Evolutionary conservation across 2,888 invertebrate genomes (phyloP).

Genomic region (Drosophila cracens): DNA sequence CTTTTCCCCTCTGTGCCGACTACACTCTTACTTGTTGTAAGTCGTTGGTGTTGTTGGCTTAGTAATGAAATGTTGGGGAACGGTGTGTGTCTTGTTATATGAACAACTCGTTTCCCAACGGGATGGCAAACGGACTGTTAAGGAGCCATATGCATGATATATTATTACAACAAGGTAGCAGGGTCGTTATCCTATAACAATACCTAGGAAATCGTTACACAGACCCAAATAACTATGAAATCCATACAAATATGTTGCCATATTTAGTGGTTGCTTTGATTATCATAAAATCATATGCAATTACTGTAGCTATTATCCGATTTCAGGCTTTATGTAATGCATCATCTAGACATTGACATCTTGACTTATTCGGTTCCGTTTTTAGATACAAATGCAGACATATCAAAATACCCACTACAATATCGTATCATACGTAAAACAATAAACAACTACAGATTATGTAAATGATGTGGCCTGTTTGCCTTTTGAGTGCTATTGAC

Average conservation of each 20-base stretch:
- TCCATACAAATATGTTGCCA: neutral
- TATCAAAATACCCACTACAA: constrained; percentile 13
- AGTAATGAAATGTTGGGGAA: constrained; percentile 76
- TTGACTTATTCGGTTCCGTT: constrained; percentile 9
- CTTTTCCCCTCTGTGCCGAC: neutral
- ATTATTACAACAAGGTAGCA: constrained; percentile 60
- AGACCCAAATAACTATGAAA: constrained; percentile 54
- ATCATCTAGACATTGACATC: constrained; percentile 34
- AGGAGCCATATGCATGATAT: constrained; percentile 47
- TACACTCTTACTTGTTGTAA: constrained; percentile 5
- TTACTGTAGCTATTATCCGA: constrained; percentile 17
- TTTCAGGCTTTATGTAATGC: constrained; percentile 39
- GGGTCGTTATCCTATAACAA: constrained; percentile 77
- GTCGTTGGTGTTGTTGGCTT: constrained; percentile 55
- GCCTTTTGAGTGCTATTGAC: constrained; percentile 50
- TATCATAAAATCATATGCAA: constrained; percentile 25
- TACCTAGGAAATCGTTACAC: constrained; percentile 70
- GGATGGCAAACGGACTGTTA: constrained; percentile 32
- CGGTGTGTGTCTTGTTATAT: constrained; percentile 61
- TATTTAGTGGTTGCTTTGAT: constrained; percentile 16
- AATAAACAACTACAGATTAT: constrained; percentile 45
- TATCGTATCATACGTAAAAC: neutral
- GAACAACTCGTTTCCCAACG: constrained; percentile 75
- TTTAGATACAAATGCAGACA: constrained; percentile 8
- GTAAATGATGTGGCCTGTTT: constrained; percentile 46